Base-by-base conservation (phyloP, 2,888 invertebrate genomes). In the Tetranychus truncatus region DNA sequence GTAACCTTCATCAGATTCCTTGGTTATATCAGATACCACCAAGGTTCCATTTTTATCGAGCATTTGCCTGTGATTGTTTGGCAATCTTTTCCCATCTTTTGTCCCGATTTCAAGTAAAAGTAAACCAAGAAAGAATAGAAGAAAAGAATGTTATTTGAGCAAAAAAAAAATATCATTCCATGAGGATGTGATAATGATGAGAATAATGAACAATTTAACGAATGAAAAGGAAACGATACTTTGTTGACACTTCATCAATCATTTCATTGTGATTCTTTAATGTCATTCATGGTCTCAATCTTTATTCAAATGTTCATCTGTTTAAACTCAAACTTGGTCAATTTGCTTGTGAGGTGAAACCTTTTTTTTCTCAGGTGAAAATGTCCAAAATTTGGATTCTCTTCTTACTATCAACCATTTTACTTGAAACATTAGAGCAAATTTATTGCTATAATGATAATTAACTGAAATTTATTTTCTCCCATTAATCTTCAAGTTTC, bases 1-100 rank as follows among this genome's bases (percentile, higher is more conserved):
- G 18, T 73, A 73, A 20, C 93, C 93, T 8, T 90, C 91, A 82
- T 94, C 93, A 80, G 91, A 90, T 71, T 87, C 87, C 74, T 90
- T 86, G 82, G 91, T 91, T 72, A 92, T 89, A 81, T 90, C 90
- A 81, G 90, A 89, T 75, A 94, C 89, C 74, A 90, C 88, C 78
- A 94, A 84, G 6, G 92, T 91, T 55, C 93, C 93, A 81, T 93
- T 92, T 45, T 88, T 86, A 80, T 91, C 91, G 78, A 91, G 91
- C 79, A 89, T 88, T 83, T 93, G 93, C 74, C 92, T 87, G 79
- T 92, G 87, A 83, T 91, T 93, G 78, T 91, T 87, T 9, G 93
- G 93, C 74, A 94, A 84, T 11, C 88, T 86, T 83, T 90, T 89
- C 6, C 91, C 91, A 81, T 91, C 93, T 91, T 84, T 71, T 55